Conservation (phyloP, 2,888 invertebrate species). For the Maniola hyperantus region DNA sequence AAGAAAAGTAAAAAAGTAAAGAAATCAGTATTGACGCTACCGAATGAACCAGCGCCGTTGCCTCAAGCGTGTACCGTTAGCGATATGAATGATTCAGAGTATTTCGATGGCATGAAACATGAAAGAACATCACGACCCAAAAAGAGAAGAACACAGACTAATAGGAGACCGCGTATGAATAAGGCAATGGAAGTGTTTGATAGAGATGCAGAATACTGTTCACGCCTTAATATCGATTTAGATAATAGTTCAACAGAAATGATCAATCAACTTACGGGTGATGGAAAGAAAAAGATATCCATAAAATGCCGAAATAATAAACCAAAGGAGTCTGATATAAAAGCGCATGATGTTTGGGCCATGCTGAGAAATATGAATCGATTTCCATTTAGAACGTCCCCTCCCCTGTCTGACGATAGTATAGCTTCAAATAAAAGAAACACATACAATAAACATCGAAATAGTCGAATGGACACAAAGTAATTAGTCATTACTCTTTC, state of each 20-base stretch:
- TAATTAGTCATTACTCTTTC: slow-evolving; percentile 34
- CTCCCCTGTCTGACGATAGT: slow-evolving; percentile 62
- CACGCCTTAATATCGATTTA: slow-evolving; percentile 56
- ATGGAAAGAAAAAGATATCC: slow-evolving; percentile 44
- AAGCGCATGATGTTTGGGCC: slow-evolving; percentile 66
- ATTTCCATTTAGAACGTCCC: slow-evolving; percentile 64
- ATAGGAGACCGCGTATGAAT: slow-evolving; percentile 43
- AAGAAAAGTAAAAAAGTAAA: slow-evolving; percentile 59
- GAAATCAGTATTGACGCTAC: slow-evolving; percentile 68
- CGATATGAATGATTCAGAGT: slow-evolving; percentile 71
- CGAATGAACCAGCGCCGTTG: slow-evolving; percentile 54
- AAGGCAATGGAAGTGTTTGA: slow-evolving; percentile 57
- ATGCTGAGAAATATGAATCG: slow-evolving; percentile 66
- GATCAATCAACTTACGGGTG: slow-evolving; percentile 52
- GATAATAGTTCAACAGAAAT: slow-evolving; percentile 63
- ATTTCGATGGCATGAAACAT: slow-evolving; percentile 49
- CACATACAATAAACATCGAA: slow-evolving; percentile 43
- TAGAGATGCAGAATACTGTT: slow-evolving; percentile 58
- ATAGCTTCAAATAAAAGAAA: slow-evolving; percentile 47
- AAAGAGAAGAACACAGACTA: slow-evolving; percentile 51
- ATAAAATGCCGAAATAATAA: slow-evolving; percentile 37
- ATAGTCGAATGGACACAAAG: slow-evolving; percentile 55
- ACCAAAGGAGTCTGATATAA: slow-evolving; percentile 21
- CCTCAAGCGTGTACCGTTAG: slow-evolving; percentile 66
- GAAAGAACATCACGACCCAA: slow-evolving; percentile 49